Percentiles rank a stretch among this genome's conserved stretches.
These are phyloP conservation scores for Augochlora pura DNA, from an alignment of 1,140 invertebrate genomes.

Conservation along the genomic window DNA sequence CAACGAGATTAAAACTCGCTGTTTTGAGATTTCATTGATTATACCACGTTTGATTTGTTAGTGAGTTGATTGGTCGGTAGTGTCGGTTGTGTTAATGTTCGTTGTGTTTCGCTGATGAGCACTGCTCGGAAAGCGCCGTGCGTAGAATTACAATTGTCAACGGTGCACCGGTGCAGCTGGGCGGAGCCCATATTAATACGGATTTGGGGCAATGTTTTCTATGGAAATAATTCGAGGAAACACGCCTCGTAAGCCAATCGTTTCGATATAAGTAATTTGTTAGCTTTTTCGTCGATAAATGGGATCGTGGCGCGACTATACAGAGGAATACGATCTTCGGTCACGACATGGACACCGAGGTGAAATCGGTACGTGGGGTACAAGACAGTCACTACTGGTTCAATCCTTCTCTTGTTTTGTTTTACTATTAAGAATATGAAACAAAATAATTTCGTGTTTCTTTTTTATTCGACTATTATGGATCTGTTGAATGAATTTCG, in stretches of 20 bases:
- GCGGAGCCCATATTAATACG: slow-evolving; percentile 58
- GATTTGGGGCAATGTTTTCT: neutral
- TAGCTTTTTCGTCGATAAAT: slow-evolving; percentile 39
- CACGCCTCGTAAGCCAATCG: neutral
- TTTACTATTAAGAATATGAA: neutral
- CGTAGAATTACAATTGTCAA: slow-evolving; percentile 40
- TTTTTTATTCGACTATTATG: no score
- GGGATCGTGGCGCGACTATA: slow-evolving; percentile 48
- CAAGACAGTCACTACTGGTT: neutral
- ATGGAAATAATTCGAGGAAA: neutral
- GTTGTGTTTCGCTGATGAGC: slow-evolving; percentile 24
- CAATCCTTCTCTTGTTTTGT: neutral
- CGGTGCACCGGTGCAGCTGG: slow-evolving; percentile 50
- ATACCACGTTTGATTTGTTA: neutral
- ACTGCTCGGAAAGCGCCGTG: slow-evolving; percentile 28
- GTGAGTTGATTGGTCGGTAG: neutral
- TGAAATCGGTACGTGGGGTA: slow-evolving; percentile 66
- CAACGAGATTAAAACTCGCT: neutral
- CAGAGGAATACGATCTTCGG: slow-evolving; percentile 40
- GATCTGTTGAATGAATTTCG: no score
- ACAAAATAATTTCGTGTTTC: no score
- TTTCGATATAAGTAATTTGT: slow-evolving; percentile 5
- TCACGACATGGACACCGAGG: slow-evolving; percentile 62
- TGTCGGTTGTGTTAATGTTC: slow-evolving; percentile 29
- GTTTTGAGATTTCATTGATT: neutral